These are phyloP conservation scores for Amorpha juglandis DNA, from an alignment of 2,888 invertebrate genomes.

Conservation along the genomic window DNA sequence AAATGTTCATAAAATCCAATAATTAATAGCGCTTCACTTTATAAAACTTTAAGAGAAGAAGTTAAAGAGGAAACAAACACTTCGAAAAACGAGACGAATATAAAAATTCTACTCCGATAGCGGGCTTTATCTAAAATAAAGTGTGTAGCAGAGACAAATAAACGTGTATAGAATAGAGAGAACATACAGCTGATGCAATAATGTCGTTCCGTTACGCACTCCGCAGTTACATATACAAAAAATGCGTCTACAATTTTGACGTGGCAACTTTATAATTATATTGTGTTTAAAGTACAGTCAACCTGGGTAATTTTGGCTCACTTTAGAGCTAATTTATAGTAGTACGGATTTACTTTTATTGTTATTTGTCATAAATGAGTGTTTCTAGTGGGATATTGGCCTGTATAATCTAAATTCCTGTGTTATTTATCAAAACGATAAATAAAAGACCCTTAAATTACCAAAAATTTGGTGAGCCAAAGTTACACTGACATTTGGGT, in stretches of 20 bases:
- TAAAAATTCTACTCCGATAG: neutral
- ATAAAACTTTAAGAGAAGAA: neutral
- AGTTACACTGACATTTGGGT: too few relatives aligned
- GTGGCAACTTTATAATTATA: conserved; percentile 8
- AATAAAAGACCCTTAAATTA: too few relatives aligned
- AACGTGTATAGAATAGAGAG: too few relatives aligned
- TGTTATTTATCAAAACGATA: neutral
- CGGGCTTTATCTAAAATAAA: neutral
- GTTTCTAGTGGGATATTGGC: too few relatives aligned
- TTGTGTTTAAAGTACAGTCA: too few relatives aligned
- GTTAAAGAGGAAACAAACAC: neutral
- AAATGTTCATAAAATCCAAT: neutral
- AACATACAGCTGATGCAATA: conserved; percentile 31
- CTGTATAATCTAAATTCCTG: too few relatives aligned
- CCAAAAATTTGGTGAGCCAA: too few relatives aligned
- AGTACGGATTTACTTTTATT: too few relatives aligned
- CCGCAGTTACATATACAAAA: neutral
- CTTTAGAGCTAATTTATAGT: too few relatives aligned
- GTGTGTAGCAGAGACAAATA: too few relatives aligned
- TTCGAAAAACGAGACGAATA: neutral
- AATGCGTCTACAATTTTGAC: conserved; percentile 17
- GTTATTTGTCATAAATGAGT: too few relatives aligned
- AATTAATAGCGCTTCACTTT: neutral
- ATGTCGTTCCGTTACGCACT: conserved; percentile 20
- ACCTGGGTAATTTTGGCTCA: too few relatives aligned